phyloP scores from a whole-genome alignment of 2,888 invertebrate genomes.

The Pseudococcus viburni region DNA sequence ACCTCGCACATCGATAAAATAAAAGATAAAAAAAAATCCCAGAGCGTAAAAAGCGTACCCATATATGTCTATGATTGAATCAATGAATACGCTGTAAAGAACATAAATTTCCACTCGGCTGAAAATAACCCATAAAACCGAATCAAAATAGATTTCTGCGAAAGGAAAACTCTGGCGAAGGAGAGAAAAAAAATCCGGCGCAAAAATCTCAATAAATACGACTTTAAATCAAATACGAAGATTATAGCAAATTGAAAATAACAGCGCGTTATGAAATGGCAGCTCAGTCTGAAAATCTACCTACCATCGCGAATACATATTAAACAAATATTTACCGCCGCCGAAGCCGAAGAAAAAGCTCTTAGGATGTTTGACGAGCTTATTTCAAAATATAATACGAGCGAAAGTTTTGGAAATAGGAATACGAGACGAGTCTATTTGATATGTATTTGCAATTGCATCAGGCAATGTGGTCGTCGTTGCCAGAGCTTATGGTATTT shows the following conservation, averaged over 20 bases:
- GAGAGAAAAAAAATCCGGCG: neutral
- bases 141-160: neutral
- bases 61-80: constrained; percentile 17
- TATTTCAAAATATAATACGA: constrained; percentile 27
- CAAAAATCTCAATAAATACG: constrained; percentile 38
- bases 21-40: neutral
- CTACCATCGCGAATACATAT: constrained; percentile 15
- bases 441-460: neutral
- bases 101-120: constrained; percentile 23
- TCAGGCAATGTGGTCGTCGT: neutral
- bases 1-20: neutral
- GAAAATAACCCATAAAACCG: constrained; percentile 44
- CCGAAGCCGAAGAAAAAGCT: constrained; percentile 1
- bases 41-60: neutral
- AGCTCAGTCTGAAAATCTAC: neutral
- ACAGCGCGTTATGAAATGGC: constrained; percentile 37
- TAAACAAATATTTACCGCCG: constrained; percentile 39
- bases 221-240: constrained; percentile 55
- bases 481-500: neutral
- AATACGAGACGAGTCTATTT: neutral
- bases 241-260: constrained; percentile 51
- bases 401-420: constrained; percentile 28
- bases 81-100: neutral
- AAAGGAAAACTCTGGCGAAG: neutral
- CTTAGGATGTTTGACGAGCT: constrained; percentile 36